Base-by-base conservation (phyloP, 2,888 invertebrate species). In the Thera britannica region DNA sequence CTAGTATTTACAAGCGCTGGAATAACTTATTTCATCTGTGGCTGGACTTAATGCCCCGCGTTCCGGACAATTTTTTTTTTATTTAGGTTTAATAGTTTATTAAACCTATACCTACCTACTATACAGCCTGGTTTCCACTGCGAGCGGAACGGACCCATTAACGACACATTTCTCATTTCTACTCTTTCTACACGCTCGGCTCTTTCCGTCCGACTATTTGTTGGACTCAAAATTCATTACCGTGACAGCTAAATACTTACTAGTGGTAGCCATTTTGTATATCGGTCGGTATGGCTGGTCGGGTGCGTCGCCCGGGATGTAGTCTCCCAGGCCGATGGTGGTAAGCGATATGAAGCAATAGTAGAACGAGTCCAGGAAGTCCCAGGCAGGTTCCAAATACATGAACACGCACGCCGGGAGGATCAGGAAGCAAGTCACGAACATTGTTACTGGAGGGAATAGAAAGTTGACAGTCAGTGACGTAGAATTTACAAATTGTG, bases 321-420 rank as follows among this genome's bases (percentile, higher is more conserved):
- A 98, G 90, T 98, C 98, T 0, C 98, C 98, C 2, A 98, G 94
- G 11, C 98, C 97, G 80, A 98, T 97, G 72, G 98, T 98, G 36
- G 98, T 98, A 74, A 98, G 92, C 11, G 98, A 98, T 79, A 98
- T 97, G 92, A 98, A 98, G 90, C 98, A 98, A 89, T 97, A 98
- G 90, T 98, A 98, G 82, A 98, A 95, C 0, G 98, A 96, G 90
- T 98, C 98, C 74, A 98, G 92, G 86, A 95, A 97, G 84, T 96
- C 96, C 98, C 98, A 98, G 7, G 95, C 96, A 0, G 96, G 96
- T 87, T 98, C 98, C 71, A 98, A 86, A 58, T 91, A 87, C 23
- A 96, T 95, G 89, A 98, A 98, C 57, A 96, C 90, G 44, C 94
- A 94, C 0, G 98, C 97, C 0, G 98, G 98, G 56, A 97, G 88